phyloP scores from a whole-genome alignment of 2,888 invertebrate species.

The Hydriomena furcata region DNA sequence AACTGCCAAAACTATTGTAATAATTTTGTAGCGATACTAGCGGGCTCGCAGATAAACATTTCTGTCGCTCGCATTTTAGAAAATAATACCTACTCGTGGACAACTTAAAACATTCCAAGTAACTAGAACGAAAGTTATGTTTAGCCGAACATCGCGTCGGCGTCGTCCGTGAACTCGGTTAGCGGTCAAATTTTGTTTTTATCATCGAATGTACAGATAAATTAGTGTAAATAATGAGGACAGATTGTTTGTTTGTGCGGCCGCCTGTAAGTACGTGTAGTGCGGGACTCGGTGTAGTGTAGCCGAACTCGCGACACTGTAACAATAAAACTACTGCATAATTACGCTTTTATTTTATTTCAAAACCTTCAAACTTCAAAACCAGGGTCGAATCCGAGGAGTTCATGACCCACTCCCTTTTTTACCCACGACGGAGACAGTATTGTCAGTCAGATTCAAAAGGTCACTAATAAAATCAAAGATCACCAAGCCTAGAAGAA shows the following conservation, averaged over 20 bases:
- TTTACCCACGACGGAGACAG: too few species aligned
- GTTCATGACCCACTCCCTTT: too few species aligned
- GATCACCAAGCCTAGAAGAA: too few species aligned
- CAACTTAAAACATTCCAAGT: conserved; percentile 25
- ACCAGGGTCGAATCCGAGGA: too few species aligned
- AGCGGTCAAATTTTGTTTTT: conserved; percentile 10
- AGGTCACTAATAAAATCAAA: too few species aligned
- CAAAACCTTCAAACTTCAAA: too few species aligned
- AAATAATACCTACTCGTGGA: conserved; percentile 15
- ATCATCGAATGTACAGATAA: conserved; percentile 21
- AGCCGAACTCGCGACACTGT: conserved; percentile 60
- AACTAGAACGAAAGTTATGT: conserved; percentile 2
- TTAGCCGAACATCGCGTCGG: conserved; percentile 5
- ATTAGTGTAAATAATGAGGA: conserved; percentile 23
- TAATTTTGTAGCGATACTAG: conserved; percentile 67
- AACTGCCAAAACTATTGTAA: conserved; percentile 81
- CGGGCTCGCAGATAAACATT: conserved; percentile 38
- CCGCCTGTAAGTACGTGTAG: conserved; percentile 37
- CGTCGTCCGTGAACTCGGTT: too few species aligned
- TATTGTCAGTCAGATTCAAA: too few species aligned
- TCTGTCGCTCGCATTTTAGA: conserved; percentile 15
- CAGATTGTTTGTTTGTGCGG: conserved; percentile 39
- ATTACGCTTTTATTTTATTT: conserved; percentile 54
- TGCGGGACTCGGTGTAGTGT: conserved; percentile 55
- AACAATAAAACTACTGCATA: conserved; percentile 81